A percentile compares a stretch with the other conserved stretches of the same genome.
Conservation (phyloP, 2,888 invertebrate genomes). For the Andrena haemorrhoa region DNA sequence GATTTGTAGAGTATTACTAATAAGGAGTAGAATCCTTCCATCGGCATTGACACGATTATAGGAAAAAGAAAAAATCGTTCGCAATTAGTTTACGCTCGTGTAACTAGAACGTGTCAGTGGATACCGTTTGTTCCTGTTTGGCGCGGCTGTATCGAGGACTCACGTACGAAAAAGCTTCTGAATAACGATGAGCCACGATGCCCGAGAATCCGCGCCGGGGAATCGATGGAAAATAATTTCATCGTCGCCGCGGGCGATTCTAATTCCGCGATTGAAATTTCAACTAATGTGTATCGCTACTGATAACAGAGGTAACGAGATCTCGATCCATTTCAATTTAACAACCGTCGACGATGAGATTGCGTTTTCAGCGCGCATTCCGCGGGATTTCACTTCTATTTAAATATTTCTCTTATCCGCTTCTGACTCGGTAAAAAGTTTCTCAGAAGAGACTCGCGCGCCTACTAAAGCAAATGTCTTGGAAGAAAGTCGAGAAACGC, state of each 20-base stretch:
- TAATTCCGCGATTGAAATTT: background rate
- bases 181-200: conserved; percentile 66
- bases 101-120: conserved; percentile 54
- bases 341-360: too few species aligned
- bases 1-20: too few species aligned
- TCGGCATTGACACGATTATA: conserved; percentile 21
- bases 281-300: background rate
- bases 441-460: background rate
- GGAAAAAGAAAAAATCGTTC: conserved; percentile 33
- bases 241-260: background rate
- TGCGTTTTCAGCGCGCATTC: background rate
- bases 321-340: too few species aligned
- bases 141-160: conserved; percentile 67
- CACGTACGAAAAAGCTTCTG: conserved; percentile 72
- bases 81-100: conserved; percentile 55
- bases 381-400: background rate
- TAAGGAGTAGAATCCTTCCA: background rate
- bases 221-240: conserved; percentile 1
- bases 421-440: background rate
- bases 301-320: too few species aligned
- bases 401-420: conserved; percentile 6
- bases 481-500: background rate
- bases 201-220: background rate
- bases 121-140: conserved; percentile 75
- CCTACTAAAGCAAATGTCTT: background rate